Percentiles rank a stretch among this genome's conserved stretches.
phyloP scores from a whole-genome alignment of 1,140 invertebrate species.

The Epicauta chinensis region DNA sequence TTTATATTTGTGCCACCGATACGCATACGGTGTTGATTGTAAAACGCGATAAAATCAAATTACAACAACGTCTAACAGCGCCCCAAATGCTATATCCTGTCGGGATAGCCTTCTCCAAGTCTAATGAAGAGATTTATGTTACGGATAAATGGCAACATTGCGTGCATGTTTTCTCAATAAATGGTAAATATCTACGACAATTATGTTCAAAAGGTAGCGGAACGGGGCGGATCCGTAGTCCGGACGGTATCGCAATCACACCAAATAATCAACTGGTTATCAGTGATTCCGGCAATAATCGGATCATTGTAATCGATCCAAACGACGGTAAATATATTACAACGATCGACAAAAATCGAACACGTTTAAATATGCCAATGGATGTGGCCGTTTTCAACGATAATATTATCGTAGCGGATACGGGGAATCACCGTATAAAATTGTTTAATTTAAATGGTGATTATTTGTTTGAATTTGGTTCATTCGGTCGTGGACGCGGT shows the following conservation, averaged over 20 bases:
- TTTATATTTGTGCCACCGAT: slow-evolving; percentile 48
- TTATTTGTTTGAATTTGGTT: slow-evolving; percentile 52
- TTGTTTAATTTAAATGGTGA: slow-evolving; percentile 46
- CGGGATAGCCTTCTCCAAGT: slow-evolving; percentile 57
- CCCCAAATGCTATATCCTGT: slow-evolving; percentile 59
- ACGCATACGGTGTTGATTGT: slow-evolving; percentile 37
- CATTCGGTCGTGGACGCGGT: slow-evolving; percentile 53
- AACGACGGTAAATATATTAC: slow-evolving; percentile 44
- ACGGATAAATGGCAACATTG: slow-evolving; percentile 68
- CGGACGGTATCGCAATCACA: slow-evolving; percentile 64
- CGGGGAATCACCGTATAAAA: slow-evolving; percentile 61
- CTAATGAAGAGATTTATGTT: slow-evolving; percentile 56
- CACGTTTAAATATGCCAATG: slow-evolving; percentile 59
- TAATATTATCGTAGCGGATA: slow-evolving; percentile 54
- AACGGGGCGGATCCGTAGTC: slow-evolving; percentile 57
- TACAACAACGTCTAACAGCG: slow-evolving; percentile 45
- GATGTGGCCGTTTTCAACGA: slow-evolving; percentile 54
- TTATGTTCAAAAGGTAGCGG: slow-evolving; percentile 59
- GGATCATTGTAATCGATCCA: slow-evolving; percentile 50
- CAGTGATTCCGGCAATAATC: slow-evolving; percentile 70
- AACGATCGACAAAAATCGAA: slow-evolving; percentile 43
- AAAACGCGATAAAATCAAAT: slow-evolving; percentile 48
- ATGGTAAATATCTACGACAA: slow-evolving; percentile 51
- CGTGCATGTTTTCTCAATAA: slow-evolving; percentile 64
- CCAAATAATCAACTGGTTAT: slow-evolving; percentile 52